These are phyloP conservation scores for Oligia strigilis DNA, from an alignment of 2,888 invertebrate species.

Conservation along the genomic window DNA sequence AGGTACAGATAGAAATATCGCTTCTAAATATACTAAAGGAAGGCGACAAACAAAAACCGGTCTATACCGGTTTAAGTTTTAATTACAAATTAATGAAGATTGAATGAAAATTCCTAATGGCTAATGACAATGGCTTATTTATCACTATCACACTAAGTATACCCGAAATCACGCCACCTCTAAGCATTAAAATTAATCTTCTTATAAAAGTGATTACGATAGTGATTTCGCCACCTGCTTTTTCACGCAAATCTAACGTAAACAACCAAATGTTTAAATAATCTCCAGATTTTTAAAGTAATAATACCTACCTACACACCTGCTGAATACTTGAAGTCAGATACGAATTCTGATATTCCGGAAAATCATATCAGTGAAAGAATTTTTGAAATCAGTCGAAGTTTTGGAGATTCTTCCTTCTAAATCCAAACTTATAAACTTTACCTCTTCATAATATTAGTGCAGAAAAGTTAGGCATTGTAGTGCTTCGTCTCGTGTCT, in stretches of 20 bases:
- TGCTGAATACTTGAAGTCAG: neutral
- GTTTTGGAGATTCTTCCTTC: neutral
- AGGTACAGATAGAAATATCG: neutral
- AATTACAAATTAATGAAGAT: constrained; percentile 28
- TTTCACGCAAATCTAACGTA: constrained; percentile 18
- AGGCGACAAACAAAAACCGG: constrained; percentile 1
- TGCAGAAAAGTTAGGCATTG: neutral
- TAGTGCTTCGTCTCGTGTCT: neutral
- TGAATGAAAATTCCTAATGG: constrained; percentile 41
- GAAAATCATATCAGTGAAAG: neutral
- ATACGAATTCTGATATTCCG: neutral
- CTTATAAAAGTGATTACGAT: constrained; percentile 34
- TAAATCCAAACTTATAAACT: neutral
- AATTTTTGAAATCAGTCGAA: neutral
- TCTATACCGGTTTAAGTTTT: neutral
- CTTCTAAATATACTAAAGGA: neutral
- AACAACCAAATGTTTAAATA: neutral
- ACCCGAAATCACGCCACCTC: constrained; percentile 49
- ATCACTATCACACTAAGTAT: constrained; percentile 2
- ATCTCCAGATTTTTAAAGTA: constrained; percentile 1
- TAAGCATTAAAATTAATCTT: constrained; percentile 44
- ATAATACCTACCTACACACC: neutral
- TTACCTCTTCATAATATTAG: neutral
- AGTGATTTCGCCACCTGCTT: constrained; percentile 18
- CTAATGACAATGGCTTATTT: constrained; percentile 26